A percentile compares a stretch with the other conserved stretches of the same genome.
Evolutionary conservation across 1,140 invertebrate genomes (phyloP).

Genomic region (Scylla paramamosain): DNA sequence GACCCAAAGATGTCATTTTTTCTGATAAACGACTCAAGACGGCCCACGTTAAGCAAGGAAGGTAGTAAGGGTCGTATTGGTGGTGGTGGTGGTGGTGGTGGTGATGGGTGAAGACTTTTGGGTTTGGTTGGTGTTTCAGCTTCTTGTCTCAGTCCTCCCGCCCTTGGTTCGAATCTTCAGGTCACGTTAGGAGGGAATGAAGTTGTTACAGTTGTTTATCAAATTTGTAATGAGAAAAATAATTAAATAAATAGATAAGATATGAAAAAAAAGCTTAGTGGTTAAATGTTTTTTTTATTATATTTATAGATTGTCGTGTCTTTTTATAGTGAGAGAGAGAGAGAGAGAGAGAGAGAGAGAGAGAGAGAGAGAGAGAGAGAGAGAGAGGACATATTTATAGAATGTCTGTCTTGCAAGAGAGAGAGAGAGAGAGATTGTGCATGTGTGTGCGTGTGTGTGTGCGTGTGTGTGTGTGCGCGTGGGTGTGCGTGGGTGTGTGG

Average conservation of each 20-base stretch:
- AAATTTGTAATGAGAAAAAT: too few species aligned
- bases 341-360: too few species aligned
- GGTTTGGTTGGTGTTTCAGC: too few species aligned
- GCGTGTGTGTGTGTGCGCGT: background rate
- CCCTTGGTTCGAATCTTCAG: too few species aligned
- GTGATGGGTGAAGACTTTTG: background rate
- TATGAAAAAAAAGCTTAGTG: too few species aligned
- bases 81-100: background rate
- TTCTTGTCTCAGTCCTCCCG: too few species aligned
- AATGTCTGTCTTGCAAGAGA: too few species aligned
- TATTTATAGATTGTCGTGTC: too few species aligned
- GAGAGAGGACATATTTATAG: background rate
- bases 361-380: background rate
- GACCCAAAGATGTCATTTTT: background rate
- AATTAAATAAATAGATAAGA: background rate
- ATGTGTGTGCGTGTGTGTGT: background rate
- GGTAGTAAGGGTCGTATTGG: background rate
- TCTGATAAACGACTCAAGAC: conserved; percentile 3
- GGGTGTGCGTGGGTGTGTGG: background rate
- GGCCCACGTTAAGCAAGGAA: background rate
- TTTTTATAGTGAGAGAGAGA: too few species aligned
- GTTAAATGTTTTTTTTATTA: too few species aligned
- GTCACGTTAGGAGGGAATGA: too few species aligned
- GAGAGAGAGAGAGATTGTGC: background rate
- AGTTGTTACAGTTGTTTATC: too few species aligned